Percentiles rank a stretch among this genome's conserved stretches.
phyloP scores from a whole-genome alignment of 2,113 vertebrate genomes.

The Sarotherodon lohbergeri region DNA sequence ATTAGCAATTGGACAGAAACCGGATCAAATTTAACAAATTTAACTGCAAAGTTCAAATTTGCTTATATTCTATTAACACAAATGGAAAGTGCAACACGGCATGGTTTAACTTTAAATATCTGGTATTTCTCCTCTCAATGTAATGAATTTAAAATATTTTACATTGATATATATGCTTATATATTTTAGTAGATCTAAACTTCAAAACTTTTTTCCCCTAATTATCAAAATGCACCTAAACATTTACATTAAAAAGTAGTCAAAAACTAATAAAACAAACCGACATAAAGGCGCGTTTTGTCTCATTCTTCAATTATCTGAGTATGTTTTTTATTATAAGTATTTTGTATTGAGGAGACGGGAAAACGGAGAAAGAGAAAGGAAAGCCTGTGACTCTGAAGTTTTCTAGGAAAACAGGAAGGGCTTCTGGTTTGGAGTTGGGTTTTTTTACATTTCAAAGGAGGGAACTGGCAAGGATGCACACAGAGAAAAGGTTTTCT shows the following conservation, averaged over 20 bases:
- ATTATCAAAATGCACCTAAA: not conserved
- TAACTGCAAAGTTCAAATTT: not conserved
- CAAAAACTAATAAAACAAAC: not conserved
- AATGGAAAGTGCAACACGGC: not conserved
- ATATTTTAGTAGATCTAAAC: not conserved
- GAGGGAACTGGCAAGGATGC: not conserved
- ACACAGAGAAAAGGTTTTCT: not conserved
- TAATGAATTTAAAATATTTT: not conserved
- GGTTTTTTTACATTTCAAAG: not conserved
- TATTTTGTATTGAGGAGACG: not conserved
- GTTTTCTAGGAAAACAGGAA: conserved; percentile 32
- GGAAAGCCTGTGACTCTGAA: not conserved
- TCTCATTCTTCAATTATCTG: not conserved
- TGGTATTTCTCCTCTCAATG: not conserved
- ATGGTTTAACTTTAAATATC: not conserved
- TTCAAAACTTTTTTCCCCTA: not conserved
- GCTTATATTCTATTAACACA: not conserved
- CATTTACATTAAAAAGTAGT: fast-evolving
- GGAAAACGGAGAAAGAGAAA: not conserved
- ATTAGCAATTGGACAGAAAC: not conserved
- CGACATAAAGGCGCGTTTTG: fast-evolving
- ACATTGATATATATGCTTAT: not conserved
- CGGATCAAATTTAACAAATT: not conserved
- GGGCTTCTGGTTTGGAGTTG: not conserved
- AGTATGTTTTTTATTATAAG: not conserved